Base-by-base conservation (phyloP, 30 jellyfish, hydroid and myxozoan species). In the Hydra vulgaris region DNA sequence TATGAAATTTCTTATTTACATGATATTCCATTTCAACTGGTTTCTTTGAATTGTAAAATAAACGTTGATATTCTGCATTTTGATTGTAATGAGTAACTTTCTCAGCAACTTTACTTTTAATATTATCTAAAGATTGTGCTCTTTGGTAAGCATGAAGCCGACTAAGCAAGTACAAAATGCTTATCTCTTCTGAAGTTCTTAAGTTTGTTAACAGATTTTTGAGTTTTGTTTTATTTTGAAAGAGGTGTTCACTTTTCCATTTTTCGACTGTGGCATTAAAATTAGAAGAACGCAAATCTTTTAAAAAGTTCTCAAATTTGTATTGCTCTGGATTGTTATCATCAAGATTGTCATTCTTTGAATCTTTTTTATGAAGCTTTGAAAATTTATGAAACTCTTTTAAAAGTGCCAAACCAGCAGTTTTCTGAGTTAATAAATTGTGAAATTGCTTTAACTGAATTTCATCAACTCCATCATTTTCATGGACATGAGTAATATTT, bases 331-430 rank as follows among this genome's bases (percentile, higher is more conserved):
- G 12, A 40, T 40, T 40, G 61, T 40, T 40, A 3, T 5, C 61
- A 5, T 40, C 61, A 40, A 5, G 61, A 40, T 40, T 40, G 12
- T 40, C 61, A 40, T 68, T 3, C 16, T 68, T 23, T 8, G 75
- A 68, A 1, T 23, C 15, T 5, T 20, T 20, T 68, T 68, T 68
- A 68, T 68, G 75, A n/a, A n/a, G 25, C 15, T 68, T 68, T 20
- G 75, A 68, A 68, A 3, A 68, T 16, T 68, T 68, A 4, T 68
- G 75, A 68, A 68, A 68, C 16, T 68, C 75, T 16, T 68, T 8
- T n/a, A 68, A 16, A 3, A 68, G 27, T 68, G 27, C 75, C 75
- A n/a, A 16, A 15, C 75, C 75, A 68, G 75, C 75, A 68, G 75
- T 68, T 23, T 68, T 68, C 27, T 68, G 26, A 68, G 27, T 68